Base-by-base conservation (phyloP, 1,140 invertebrate genomes). In the Musca vetustissima region DNA sequence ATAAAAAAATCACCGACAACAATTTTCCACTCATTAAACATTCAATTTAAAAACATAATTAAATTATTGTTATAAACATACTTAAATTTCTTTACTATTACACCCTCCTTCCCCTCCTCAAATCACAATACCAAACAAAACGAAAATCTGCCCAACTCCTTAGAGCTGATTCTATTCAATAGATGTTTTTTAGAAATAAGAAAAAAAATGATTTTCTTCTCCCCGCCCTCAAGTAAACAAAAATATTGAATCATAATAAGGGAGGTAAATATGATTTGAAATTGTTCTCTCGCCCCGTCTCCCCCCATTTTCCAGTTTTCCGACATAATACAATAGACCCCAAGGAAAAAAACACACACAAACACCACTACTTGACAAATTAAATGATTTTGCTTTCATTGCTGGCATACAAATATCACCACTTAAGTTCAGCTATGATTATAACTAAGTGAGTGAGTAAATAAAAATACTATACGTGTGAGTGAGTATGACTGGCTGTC, bases 1-100 rank as follows among this genome's bases (percentile, higher is more conserved):
- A 52, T 6, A 19, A 61, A 61, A 61, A 61, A 61, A 43, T 43
- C 57, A 19, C 19, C 32, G 17, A 61, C 32, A 36, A 19, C 28
- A 28, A 61, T 43, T 61, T 61, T 61, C 57, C 57, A 61, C 57
- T 61, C 32, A 61, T 61, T 61, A 61, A 61, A 61, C 57, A 61
- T 61, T 61, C 57, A 61, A 61, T 61, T 61, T 61, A 36, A 36
- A 61, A 61, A 61, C 57, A 61, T 61, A 61, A 61, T 61, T 61
- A 61, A 61, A 61, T 61, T 61, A 61, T 61, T 61, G 57, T 61
- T 61, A 61, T 61, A 61, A 61, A 61, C 57, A 61, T 61, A 17
- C 57, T 61, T 36, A 17, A 36, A 19, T 43, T 28, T 28, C 28
- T 28, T 28, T 4, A 28, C 3, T 28, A 28, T 28, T 9, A 32